Conservation (phyloP, 2,888 invertebrate species). For the Thymelicus sylvestris region DNA sequence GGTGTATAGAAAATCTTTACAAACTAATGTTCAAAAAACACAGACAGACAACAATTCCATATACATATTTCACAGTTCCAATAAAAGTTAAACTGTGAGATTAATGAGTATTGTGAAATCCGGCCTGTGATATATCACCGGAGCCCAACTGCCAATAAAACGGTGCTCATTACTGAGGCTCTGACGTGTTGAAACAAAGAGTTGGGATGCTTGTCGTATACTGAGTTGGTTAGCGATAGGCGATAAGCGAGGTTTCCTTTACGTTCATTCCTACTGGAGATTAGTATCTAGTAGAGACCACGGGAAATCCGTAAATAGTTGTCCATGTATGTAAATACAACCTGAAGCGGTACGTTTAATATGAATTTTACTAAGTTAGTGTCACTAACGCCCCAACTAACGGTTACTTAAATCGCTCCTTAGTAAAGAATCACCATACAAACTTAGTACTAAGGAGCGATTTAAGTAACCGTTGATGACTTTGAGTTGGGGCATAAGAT, state of each 20-base stretch:
- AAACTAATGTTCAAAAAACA: background rate
- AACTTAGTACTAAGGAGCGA: too few species aligned
- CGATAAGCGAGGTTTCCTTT: background rate
- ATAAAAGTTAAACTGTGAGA: slow-evolving; percentile 23
- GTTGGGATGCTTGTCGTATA: slow-evolving; percentile 33
- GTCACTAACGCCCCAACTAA: too few species aligned
- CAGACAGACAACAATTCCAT: background rate
- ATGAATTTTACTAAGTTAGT: too few species aligned
- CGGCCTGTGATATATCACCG: slow-evolving; percentile 54
- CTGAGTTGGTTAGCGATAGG: background rate
- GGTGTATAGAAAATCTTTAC: background rate
- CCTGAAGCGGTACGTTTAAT: too few species aligned
- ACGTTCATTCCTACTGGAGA: too few species aligned
- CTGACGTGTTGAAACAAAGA: slow-evolving; percentile 68
- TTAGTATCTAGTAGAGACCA: too few species aligned
- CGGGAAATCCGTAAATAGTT: too few species aligned
- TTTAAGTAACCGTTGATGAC: too few species aligned
- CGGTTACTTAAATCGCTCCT: too few species aligned
- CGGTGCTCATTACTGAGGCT: slow-evolving; percentile 59
- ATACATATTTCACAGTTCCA: slow-evolving; percentile 5
- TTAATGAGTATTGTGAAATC: slow-evolving; percentile 42
- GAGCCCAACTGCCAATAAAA: slow-evolving; percentile 50
- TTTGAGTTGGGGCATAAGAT: too few species aligned
- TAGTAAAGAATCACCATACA: too few species aligned
- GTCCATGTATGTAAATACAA: too few species aligned